Conservation (phyloP, 2,888 invertebrate genomes). For the Cenopis cana region DNA sequence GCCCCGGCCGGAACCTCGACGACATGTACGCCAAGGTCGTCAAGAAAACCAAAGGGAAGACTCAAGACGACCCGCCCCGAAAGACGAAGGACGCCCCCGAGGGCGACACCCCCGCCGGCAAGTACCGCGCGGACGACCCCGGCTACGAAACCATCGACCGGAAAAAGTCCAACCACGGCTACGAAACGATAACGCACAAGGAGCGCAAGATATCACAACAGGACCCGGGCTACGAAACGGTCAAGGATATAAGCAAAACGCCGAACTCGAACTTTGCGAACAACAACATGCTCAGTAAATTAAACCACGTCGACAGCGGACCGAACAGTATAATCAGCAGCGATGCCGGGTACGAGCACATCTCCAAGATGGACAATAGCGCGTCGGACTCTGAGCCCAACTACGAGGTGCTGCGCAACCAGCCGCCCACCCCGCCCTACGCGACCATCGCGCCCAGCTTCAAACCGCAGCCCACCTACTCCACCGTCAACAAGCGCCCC, state of each 20-base stretch:
- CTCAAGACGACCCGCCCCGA: conserved; percentile 63
- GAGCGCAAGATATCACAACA: conserved; percentile 73
- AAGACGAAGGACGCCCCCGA: conserved; percentile 65
- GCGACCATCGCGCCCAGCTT: conserved; percentile 70
- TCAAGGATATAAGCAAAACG: conserved; percentile 72
- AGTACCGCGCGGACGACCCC: conserved; percentile 77
- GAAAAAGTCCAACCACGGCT: conserved; percentile 83
- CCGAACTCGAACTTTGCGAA: conserved; percentile 62
- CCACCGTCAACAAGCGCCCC: conserved; percentile 84
- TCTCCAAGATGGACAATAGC: conserved; percentile 78
- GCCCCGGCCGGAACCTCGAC: conserved; percentile 87
- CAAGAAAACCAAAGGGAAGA: conserved; percentile 87
- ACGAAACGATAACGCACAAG: conserved; percentile 84
- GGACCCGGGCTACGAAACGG: conserved; percentile 88
- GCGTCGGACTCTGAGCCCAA: conserved; percentile 90
- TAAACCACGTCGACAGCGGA: conserved; percentile 80
- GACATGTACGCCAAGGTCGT: conserved; percentile 96
- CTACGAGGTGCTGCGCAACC: conserved; percentile 90
- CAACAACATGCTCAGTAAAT: conserved; percentile 65
- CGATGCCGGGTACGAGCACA: conserved; percentile 91
- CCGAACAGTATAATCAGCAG: conserved; percentile 86
- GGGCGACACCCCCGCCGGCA: conserved; percentile 58
- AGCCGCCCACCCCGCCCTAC: conserved; percentile 80
- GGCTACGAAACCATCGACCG: conserved; percentile 82
- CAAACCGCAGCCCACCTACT: conserved; percentile 79